phyloP scores from a whole-genome alignment of 35 echinoderm and acorn worm genomes.

The Apostichopus japonicus region DNA sequence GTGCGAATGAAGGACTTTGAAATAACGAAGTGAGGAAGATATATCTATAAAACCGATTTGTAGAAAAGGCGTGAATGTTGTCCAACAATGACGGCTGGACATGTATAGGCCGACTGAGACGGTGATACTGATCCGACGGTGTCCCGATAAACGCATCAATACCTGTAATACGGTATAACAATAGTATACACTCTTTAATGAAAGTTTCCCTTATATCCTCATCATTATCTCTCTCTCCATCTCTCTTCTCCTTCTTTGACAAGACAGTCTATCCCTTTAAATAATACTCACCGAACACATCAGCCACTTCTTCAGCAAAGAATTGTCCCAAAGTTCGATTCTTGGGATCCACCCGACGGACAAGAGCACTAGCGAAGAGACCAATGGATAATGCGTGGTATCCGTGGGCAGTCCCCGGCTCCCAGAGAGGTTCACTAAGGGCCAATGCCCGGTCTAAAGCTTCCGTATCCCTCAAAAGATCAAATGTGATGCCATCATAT shows the following conservation, averaged over 20 bases:
- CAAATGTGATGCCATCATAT: constrained; percentile 21
- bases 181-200: neutral
- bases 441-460: constrained; percentile 61
- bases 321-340: constrained; percentile 79
- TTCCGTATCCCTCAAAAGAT: constrained; percentile 63
- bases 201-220: neutral
- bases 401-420: constrained; percentile 75
- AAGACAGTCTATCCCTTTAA: neutral
- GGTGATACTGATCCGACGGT: constrained; percentile 1
- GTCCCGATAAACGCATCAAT: constrained; percentile 39
- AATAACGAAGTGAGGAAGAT: neutral
- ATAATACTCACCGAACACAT: constrained; percentile 79
- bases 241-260: neutral
- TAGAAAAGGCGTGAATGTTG: neutral
- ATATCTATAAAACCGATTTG: neutral
- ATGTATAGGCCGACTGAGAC: neutral
- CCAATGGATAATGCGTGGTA: constrained; percentile 82
- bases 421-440: constrained; percentile 60
- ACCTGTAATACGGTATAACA: neutral
- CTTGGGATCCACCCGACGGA: constrained; percentile 78
- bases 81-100: neutral
- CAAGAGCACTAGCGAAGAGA: constrained; percentile 62
- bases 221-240: neutral
- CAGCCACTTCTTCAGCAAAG: constrained; percentile 90
- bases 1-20: neutral